These are phyloP conservation scores for Callyntrura guangdongensis DNA, from an alignment of 2,888 invertebrate species.

Conservation along the genomic window DNA sequence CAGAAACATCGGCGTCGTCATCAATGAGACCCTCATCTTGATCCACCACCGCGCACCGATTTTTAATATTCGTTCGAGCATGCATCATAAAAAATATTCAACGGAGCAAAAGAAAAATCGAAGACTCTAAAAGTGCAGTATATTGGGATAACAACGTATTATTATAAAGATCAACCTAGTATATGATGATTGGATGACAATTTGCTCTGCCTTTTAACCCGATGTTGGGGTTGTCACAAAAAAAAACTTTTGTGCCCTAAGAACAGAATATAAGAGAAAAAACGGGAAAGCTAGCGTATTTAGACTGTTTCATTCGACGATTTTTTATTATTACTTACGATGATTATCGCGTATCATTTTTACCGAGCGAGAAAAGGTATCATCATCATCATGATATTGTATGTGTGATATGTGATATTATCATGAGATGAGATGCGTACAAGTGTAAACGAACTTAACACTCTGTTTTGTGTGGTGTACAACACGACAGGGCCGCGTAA, in stretches of 20 bases:
- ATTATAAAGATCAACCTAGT: neutral
- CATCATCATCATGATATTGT: no score
- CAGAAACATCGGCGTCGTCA: constrained; percentile 3
- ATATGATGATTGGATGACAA: neutral
- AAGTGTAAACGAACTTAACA: constrained; percentile 66
- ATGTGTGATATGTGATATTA: neutral
- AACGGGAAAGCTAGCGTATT: neutral
- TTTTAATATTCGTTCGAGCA: constrained; percentile 49
- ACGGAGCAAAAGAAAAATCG: neutral
- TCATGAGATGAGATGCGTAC: constrained; percentile 24
- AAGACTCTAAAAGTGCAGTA: neutral
- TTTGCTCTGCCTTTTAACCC: neutral
- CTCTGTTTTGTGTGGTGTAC: constrained; percentile 27
- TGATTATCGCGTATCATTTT: constrained; percentile 30
- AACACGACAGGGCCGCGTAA: neutral
- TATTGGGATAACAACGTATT: neutral
- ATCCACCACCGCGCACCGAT: constrained; percentile 19
- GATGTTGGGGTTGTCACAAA: neutral
- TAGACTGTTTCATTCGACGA: neutral
- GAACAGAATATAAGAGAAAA: neutral
- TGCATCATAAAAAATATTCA: constrained; percentile 5
- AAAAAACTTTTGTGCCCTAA: neutral
- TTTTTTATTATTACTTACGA: constrained; percentile 5
- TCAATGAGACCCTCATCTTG: neutral
- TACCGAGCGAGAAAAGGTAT: constrained; percentile 9